Percentiles rank a stretch among this genome's conserved stretches.
Evolutionary conservation across 2,888 invertebrate genomes (phyloP).

Genomic region (Tortricodes alternella): DNA sequence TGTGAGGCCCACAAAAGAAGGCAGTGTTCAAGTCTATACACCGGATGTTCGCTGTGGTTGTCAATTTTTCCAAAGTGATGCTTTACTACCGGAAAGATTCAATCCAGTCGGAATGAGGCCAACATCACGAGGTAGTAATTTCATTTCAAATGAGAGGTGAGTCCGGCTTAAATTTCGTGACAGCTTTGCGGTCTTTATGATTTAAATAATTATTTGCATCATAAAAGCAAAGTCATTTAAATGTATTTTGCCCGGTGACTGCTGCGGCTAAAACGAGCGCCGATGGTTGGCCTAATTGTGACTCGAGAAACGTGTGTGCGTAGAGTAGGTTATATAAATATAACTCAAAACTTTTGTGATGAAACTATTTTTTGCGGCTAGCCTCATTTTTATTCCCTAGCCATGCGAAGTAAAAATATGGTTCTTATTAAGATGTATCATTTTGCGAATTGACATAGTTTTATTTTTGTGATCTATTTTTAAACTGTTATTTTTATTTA

Average conservation of each 20-base stretch:
- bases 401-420: constrained; percentile 45
- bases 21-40: constrained; percentile 87
- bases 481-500: constrained; percentile 35
- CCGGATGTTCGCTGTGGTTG: constrained; percentile 93
- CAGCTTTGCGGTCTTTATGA: constrained; percentile 59
- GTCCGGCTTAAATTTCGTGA: constrained; percentile 48
- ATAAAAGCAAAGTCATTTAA: constrained; percentile 57
- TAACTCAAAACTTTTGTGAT: constrained; percentile 64
- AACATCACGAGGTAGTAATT: constrained; percentile 83
- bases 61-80: constrained; percentile 92
- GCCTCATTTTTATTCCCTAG: constrained; percentile 37
- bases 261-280: constrained; percentile 81
- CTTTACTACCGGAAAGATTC: constrained; percentile 88
- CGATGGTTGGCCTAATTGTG: constrained; percentile 78
- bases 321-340: constrained; percentile 64
- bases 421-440: background rate
- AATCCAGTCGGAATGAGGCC: constrained; percentile 86
- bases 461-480: background rate
- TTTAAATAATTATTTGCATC: constrained; percentile 57
- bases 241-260: constrained; percentile 64
- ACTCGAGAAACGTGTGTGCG: constrained; percentile 61
- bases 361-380: constrained; percentile 58
- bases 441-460: background rate
- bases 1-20: constrained; percentile 87
- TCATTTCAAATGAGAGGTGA: constrained; percentile 72